Evolutionary conservation across 2,888 invertebrate species (phyloP), one percentile per base, ranked within the genome.

Genomic region (Spilarctia lutea): DNA sequence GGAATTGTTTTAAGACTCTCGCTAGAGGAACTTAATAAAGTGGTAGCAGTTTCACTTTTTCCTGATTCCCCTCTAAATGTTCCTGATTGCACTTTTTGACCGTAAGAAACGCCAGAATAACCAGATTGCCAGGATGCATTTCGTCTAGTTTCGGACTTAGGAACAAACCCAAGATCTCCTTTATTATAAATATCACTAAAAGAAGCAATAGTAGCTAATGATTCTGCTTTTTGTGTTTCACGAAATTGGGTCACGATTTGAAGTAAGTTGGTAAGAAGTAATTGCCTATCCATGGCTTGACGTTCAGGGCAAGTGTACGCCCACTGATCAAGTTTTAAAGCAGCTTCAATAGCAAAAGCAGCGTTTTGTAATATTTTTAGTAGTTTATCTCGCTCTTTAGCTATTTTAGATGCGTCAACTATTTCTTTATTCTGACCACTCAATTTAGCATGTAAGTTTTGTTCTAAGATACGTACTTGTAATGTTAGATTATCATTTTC

Each of bases 121-220:
- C 2, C 10, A 42, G 24, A 63, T 24, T 63, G 30, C 30, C 33
- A 24, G 33, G 20, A 42, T 42, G 63, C 42, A 3, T 63, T 70
- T 39, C 33, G 42, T 63, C 24, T 71, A 45, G 24, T 10, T 20
- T 20, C 13, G 7, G 24, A 80, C 83, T 96, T 96, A 0, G 97
- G 97, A 78, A 97, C 92, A 81, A 97, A 97, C 6, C 97, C 97
- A 76, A 97, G 96, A 89, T 97, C 97, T 18, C 97, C 97, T 79
- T 96, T 96, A 65, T 95, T 93, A 84, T 97, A 97, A 20, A 97
- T 92, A n/a, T 95, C 95, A 2, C 92, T 93, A 27, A 96, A 86
- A 0, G 97, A 96, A 33, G 95, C 94, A 63, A 95, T 86, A 48
- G 96, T 95, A 33, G 93, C 94, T 79, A 89, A 87, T 16, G 96